phyloP scores from a whole-genome alignment of 2,888 invertebrate species.

The Pandemis corylana region DNA sequence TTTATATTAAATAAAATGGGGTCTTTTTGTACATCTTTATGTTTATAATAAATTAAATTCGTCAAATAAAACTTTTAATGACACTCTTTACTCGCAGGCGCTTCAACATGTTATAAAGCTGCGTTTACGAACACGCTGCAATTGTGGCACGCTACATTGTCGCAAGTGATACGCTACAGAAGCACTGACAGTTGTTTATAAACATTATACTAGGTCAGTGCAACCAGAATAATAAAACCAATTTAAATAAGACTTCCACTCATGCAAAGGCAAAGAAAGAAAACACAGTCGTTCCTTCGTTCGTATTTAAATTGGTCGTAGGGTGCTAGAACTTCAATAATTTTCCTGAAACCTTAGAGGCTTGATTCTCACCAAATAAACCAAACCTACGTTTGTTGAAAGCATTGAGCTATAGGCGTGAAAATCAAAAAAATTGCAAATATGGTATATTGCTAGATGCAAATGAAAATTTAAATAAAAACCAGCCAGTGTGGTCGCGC shows the following conservation, averaged over 20 bases:
- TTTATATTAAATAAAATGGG: neutral
- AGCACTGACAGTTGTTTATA: no score
- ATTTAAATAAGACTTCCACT: no score
- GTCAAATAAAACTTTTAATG: slow-evolving; percentile 20
- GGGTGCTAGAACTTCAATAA: no score
- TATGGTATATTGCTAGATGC: neutral
- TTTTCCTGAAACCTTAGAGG: no score
- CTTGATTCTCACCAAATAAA: no score
- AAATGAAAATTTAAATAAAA: slow-evolving; percentile 15
- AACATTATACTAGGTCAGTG: no score
- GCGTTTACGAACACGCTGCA: neutral
- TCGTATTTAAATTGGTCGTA: no score
- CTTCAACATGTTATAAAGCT: neutral
- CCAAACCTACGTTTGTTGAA: no score
- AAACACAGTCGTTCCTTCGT: no score
- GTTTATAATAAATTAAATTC: slow-evolving; percentile 21
- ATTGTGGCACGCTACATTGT: neutral
- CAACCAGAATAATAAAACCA: no score
- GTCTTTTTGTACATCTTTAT: neutral
- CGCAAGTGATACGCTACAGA: no score
- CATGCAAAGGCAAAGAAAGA: neutral
- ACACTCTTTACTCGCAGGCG: neutral
- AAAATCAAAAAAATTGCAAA: neutral
- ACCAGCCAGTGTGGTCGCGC: slow-evolving; percentile 35
- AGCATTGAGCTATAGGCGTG: neutral